These are phyloP conservation scores for Apis cerana DNA, from an alignment of 1,140 invertebrate genomes.

Conservation along the genomic window DNA sequence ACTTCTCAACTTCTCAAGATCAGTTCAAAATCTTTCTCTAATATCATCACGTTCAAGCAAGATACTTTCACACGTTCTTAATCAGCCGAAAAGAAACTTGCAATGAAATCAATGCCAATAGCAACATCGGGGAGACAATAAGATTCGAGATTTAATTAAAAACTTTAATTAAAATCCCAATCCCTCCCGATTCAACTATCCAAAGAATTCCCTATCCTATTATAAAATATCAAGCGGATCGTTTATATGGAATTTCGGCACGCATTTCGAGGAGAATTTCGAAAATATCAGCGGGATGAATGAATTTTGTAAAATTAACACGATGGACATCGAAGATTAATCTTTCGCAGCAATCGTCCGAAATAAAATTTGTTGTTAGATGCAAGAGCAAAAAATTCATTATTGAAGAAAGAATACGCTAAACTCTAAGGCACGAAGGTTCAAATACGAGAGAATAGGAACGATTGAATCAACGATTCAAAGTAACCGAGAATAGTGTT, in stretches of 20 bases:
- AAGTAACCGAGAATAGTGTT: neutral
- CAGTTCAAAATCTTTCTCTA: too few species aligned
- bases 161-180: slow-evolving; percentile 31
- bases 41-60: neutral
- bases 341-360: neutral
- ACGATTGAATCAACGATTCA: neutral
- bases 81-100: neutral
- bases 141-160: slow-evolving; percentile 26
- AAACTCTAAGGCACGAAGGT: too few species aligned
- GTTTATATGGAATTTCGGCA: neutral
- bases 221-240: neutral
- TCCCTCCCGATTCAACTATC: neutral
- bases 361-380: neutral
- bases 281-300: neutral
- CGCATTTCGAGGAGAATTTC: neutral
- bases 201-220: neutral
- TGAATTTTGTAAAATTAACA: neutral
- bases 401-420: neutral
- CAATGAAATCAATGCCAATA: neutral
- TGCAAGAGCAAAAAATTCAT: too few species aligned
- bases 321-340: neutral
- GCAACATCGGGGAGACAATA: neutral
- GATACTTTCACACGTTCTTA: too few species aligned
- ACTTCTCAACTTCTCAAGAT: too few species aligned
- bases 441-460: neutral